Conservation (phyloP, 2,797 vertebrate species). For the Discoglossus pictus region DNA sequence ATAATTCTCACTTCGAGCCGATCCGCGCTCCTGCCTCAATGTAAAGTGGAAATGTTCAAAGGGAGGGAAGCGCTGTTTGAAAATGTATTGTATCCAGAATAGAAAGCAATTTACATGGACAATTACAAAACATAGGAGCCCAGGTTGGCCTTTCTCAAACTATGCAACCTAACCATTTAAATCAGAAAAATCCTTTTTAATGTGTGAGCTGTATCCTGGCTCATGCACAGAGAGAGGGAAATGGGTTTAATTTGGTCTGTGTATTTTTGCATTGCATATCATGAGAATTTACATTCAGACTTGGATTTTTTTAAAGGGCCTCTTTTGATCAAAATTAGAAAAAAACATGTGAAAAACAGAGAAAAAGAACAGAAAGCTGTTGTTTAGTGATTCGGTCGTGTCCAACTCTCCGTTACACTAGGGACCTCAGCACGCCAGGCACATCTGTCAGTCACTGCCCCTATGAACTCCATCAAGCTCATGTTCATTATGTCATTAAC, state of each 20-base stretch:
- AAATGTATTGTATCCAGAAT: conserved; percentile 66
- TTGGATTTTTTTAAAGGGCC: no score
- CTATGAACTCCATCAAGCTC: no score
- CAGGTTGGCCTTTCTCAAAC: conserved; percentile 10
- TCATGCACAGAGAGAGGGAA: conserved; percentile 25
- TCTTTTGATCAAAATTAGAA: no score
- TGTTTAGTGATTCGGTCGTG: no score
- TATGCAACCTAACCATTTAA: conserved; percentile 1
- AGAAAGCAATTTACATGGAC: conserved; percentile 73
- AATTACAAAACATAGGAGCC: conserved; percentile 57
- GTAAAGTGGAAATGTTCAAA: conserved; percentile 61
- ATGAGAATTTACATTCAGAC: conserved; percentile 5
- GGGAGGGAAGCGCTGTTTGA: conserved; percentile 59
- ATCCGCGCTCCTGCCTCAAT: conserved; percentile 59
- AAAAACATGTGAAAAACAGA: no score
- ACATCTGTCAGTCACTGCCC: no score
- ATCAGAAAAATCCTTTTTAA: conserved; percentile 8
- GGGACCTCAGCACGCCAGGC: no score
- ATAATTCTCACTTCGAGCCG: conserved; percentile 58
- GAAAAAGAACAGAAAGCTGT: no score
- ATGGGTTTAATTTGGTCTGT: conserved; percentile 14
- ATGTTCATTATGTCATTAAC: no score
- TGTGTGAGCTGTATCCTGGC: not conserved
- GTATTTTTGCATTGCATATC: not conserved
- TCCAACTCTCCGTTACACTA: no score